These are phyloP conservation scores for Enteromius afrohamiltoni DNA, from an alignment of 2,797 vertebrate genomes.

Conservation along the genomic window DNA sequence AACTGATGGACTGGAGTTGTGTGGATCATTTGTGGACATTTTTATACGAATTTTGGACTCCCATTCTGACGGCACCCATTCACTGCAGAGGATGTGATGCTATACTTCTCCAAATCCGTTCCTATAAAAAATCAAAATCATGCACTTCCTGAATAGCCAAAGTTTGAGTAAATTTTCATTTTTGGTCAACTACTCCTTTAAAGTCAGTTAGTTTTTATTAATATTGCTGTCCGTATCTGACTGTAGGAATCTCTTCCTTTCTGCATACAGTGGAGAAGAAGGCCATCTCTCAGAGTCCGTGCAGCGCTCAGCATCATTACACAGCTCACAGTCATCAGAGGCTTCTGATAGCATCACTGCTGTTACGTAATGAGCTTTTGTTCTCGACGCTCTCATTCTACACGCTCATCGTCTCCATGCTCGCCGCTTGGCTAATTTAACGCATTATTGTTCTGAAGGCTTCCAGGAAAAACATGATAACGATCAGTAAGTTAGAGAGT, in stretches of 20 bases:
- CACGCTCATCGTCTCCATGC: background rate
- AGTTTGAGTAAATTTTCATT: background rate
- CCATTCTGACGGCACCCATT: background rate
- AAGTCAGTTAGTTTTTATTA: background rate
- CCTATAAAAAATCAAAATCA: background rate
- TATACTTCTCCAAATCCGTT: background rate
- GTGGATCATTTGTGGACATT: background rate
- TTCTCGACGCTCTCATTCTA: background rate
- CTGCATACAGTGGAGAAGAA: background rate
- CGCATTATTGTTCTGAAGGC: background rate
- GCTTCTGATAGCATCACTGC: slow-evolving; percentile 4
- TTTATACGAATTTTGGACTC: background rate
- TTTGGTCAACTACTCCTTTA: background rate
- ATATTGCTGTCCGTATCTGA: background rate
- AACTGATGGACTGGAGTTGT: background rate
- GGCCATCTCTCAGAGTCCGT: background rate
- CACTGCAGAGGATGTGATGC: background rate
- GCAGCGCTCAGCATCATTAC: background rate
- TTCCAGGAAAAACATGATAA: background rate
- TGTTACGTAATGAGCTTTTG: slow-evolving; percentile 15
- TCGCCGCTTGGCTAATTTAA: background rate
- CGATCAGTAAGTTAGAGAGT: background rate
- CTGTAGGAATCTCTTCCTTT: background rate
- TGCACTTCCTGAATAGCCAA: background rate
- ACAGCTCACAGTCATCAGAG: slow-evolving; percentile 1